Conservation (phyloP, 2,113 vertebrate genomes). For the Vulpes lagopus region DNA sequence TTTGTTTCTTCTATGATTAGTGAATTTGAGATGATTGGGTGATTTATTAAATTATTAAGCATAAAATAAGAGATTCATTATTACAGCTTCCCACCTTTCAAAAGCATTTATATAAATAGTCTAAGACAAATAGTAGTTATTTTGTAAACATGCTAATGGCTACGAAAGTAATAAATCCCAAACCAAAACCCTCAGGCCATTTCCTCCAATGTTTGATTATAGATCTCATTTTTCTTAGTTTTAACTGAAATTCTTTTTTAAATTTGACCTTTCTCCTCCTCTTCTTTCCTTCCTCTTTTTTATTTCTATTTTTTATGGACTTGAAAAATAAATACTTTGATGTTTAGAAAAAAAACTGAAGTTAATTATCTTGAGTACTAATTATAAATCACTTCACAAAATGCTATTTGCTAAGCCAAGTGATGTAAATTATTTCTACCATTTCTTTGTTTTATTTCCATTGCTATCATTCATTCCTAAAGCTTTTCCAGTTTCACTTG, state of each 20-base stretch:
- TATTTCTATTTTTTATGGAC: not conserved
- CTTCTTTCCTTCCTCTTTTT: not conserved
- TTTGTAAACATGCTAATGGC: not conserved
- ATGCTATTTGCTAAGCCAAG: not conserved
- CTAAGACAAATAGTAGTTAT: not conserved
- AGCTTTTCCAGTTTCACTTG: not conserved
- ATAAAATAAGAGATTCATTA: slow-evolving; percentile 1
- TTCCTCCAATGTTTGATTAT: not conserved
- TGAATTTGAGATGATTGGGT: not conserved
- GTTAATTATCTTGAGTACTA: not conserved
- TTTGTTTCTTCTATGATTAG: not conserved
- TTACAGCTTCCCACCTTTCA: not conserved
- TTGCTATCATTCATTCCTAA: not conserved
- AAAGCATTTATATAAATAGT: not conserved
- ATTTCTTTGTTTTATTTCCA: not conserved
- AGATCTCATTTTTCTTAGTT: not conserved
- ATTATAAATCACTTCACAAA: not conserved
- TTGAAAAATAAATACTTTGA: not conserved
- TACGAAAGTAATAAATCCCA: not conserved
- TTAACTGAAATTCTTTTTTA: not conserved
- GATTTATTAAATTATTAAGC: slow-evolving; percentile 45
- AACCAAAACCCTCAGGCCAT: not conserved
- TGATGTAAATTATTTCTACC: not conserved
- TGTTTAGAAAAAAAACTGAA: not conserved
- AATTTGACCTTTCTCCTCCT: not conserved